A percentile compares a stretch with the other conserved stretches of the same genome.
Conservation (phyloP, 2,113 vertebrate genomes). For the Lepus timidus region DNA sequence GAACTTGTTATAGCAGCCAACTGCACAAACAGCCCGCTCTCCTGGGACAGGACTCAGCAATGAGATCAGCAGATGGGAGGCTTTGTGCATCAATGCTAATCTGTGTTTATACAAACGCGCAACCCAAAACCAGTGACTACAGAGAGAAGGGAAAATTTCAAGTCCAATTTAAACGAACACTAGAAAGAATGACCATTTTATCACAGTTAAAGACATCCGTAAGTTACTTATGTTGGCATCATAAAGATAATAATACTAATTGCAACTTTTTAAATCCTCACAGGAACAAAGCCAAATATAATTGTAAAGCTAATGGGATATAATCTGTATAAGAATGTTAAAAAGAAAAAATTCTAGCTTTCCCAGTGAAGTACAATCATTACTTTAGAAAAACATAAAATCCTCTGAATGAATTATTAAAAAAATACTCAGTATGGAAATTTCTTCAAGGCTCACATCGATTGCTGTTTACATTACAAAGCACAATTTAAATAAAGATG, state of each 20-base stretch:
- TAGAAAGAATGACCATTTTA: slow-evolving; percentile 64
- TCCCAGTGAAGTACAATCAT: slow-evolving; percentile 48
- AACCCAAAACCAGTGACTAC: slow-evolving; percentile 58
- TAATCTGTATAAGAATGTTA: slow-evolving; percentile 43
- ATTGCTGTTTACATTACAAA: slow-evolving; percentile 3
- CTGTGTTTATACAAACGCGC: slow-evolving; percentile 41
- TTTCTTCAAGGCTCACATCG: slow-evolving; percentile 39
- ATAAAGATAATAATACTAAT: slow-evolving; percentile 61
- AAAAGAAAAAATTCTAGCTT: slow-evolving; percentile 59
- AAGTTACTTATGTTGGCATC: slow-evolving; percentile 53
- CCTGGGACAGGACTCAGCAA: slow-evolving; percentile 60
- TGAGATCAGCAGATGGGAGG: slow-evolving; percentile 64
- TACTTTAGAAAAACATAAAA: slow-evolving; percentile 66
- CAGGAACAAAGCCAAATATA: slow-evolving; percentile 62
- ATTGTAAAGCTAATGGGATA: slow-evolving; percentile 57
- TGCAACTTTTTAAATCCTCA: slow-evolving; percentile 57
- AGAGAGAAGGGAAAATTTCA: slow-evolving; percentile 18
- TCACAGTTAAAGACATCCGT: slow-evolving; percentile 51
- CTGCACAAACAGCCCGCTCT: slow-evolving; percentile 65
- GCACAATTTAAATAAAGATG: slow-evolving; percentile 4
- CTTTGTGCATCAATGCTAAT: slow-evolving; percentile 50
- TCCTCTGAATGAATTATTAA: slow-evolving; percentile 43
- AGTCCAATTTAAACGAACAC: slow-evolving; percentile 61
- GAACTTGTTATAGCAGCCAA: slow-evolving; percentile 67
- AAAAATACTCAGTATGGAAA: not conserved